Base-by-base conservation (phyloP, 37 sponge, comb jelly and placozoan species). In the Cliona cf. orientalis region DNA sequence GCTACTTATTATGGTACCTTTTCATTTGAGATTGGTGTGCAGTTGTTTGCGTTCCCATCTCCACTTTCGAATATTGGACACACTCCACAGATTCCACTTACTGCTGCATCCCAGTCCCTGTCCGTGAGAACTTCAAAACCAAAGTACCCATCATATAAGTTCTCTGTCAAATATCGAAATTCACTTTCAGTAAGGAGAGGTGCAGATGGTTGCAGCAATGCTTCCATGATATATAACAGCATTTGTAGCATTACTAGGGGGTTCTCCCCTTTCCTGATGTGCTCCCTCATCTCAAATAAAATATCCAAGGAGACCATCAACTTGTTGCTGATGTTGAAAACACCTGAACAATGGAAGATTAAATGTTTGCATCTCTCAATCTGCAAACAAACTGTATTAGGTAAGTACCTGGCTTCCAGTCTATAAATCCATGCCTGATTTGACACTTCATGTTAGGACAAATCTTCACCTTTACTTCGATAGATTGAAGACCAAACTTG, bases 61-160 rank as follows among this genome's bases (percentile, higher is more conserved):
- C 71, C 71, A 70, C 71, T 70, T 31, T 70, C 71, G 29, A 70
- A 70, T 22, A 70, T 45, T 22, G 71, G 71, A n/a, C 31, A 23
- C 22, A 70, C 71, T 42, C 71, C 71, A 70, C 71, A 70, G 42
- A 70, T 42, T 6, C 71, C 71, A 42, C 71, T 42, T 19, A 70
- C 42, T 19, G 45, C 42, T 70, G 22, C 42, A 41, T 70, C 29
- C 71, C 71, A 70, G 71, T 70, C 71, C 22, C 71, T 23, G 21
- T 40, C 71, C 3, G 71, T 70, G 25, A 70, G 21, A 31, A 31
- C 71, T 38, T 70, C 71, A 41, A 70, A 70, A 29, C 44, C 71
- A 70, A 39, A 70, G 45, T 70, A 70, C 2, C 71, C 71, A 70
- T 70, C 71, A 42, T 70, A 70, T n/a, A 70, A 31, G 21, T 70